phyloP scores from a whole-genome alignment of 2,888 invertebrate species.

The Oligia fasciuncula region DNA sequence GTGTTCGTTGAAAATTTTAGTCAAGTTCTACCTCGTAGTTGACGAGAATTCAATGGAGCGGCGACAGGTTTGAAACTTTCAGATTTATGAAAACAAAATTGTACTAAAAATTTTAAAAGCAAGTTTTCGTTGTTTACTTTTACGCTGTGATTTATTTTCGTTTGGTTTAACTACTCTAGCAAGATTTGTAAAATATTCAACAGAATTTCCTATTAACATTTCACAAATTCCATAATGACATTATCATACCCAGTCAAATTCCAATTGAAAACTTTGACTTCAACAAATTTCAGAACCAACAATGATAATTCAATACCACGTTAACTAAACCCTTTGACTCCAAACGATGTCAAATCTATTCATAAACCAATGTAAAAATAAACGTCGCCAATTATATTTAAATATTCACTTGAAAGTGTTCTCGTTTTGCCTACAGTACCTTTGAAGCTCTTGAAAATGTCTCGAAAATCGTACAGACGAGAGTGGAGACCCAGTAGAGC shows the following conservation, averaged over 20 bases:
- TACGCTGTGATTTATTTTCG: not conserved
- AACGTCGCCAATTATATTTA: conserved; percentile 54
- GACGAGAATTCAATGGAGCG: conserved; percentile 25
- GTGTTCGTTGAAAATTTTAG: conserved; percentile 18
- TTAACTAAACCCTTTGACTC: conserved; percentile 34
- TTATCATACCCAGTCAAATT: conserved; percentile 9
- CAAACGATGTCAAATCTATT: conserved; percentile 33
- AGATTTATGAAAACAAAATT: conserved; percentile 5
- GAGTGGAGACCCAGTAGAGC: conserved; percentile 25
- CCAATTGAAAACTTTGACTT: conserved; percentile 15
- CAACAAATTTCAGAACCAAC: conserved; percentile 13
- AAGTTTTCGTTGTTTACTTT: not conserved
- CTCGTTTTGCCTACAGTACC: conserved; percentile 33
- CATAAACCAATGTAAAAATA: conserved; percentile 27
- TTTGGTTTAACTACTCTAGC: not conserved
- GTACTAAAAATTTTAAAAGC: not conserved
- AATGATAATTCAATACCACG: conserved; percentile 15
- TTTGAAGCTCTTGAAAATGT: conserved; percentile 39
- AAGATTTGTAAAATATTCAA: not conserved
- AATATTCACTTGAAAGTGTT: conserved; percentile 56
- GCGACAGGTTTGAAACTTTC: conserved; percentile 13
- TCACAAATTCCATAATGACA: not conserved
- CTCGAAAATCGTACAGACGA: conserved; percentile 46
- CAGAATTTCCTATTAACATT: not conserved
- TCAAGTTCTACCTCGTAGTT: conserved; percentile 15